Evolutionary conservation across 92 coral and sea anemone genomes (phyloP).

Genomic region (Ricordea florida): DNA sequence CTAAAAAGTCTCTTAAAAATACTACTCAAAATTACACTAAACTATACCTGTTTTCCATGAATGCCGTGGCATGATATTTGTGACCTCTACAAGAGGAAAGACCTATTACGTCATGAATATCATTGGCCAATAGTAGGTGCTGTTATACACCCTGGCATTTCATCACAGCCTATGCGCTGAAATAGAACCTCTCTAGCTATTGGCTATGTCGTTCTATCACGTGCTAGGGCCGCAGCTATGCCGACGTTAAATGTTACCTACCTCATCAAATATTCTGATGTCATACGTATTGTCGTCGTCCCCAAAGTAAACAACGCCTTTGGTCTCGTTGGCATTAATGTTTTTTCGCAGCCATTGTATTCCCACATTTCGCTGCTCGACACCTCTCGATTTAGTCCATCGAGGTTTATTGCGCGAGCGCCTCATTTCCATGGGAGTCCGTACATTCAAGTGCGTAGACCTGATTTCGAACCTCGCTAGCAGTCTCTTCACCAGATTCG

Average conservation of each 20-base stretch:
- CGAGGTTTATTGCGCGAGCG: conserved; percentile 68
- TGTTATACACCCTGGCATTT: too few species aligned
- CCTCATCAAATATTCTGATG: conserved; percentile 85
- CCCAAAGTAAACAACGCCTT: conserved; percentile 90
- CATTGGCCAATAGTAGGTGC: too few species aligned
- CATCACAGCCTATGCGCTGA: too few species aligned
- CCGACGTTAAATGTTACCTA: not conserved
- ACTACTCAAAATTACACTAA: too few species aligned
- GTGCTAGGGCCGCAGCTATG: too few species aligned
- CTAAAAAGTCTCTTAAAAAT: too few species aligned
- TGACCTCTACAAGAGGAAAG: too few species aligned
- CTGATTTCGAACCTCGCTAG: conserved; percentile 57
- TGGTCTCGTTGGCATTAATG: conserved; percentile 63
- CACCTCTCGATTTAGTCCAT: conserved; percentile 88
- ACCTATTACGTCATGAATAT: too few species aligned
- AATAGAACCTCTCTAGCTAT: too few species aligned
- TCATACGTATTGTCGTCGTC: conserved; percentile 94
- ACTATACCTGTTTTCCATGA: too few species aligned
- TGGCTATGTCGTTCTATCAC: too few species aligned
- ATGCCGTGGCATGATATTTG: too few species aligned
- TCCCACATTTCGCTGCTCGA: conserved; percentile 84
- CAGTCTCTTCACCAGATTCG: conserved; percentile 65
- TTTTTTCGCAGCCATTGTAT: conserved; percentile 75
- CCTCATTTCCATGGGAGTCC: conserved; percentile 75
- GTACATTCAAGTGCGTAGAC: conserved; percentile 71